Evolutionary conservation across 2,113 vertebrate species (phyloP).

Genomic region (Cochlearius cochlearius): DNA sequence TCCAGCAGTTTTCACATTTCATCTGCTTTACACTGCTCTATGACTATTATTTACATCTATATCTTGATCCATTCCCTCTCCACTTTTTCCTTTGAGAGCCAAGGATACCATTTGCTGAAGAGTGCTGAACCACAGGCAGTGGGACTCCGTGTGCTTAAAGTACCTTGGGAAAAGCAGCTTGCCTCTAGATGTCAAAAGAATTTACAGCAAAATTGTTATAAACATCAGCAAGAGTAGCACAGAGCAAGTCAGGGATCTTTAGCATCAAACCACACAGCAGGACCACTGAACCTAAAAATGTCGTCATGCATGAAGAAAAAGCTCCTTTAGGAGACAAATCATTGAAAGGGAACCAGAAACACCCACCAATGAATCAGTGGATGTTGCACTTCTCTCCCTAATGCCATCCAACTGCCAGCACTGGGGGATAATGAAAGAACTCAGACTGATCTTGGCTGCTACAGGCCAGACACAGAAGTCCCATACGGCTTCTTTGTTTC

Average conservation of each 20-base stretch:
- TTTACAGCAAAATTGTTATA: neutral
- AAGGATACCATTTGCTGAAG: neutral
- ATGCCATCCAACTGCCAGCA: neutral
- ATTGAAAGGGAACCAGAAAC: neutral
- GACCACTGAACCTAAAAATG: neutral
- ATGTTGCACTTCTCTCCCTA: neutral
- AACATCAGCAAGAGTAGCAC: neutral
- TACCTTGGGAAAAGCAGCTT: neutral
- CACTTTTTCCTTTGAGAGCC: neutral
- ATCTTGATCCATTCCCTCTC: neutral
- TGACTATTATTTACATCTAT: neutral
- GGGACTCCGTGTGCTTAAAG: neutral
- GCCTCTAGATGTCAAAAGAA: neutral
- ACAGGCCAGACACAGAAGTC: neutral
- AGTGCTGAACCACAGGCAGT: neutral
- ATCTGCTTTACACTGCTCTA: neutral
- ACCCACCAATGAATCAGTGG: neutral
- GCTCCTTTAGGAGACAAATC: neutral
- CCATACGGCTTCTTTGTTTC: neutral
- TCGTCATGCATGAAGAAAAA: neutral
- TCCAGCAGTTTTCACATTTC: neutral
- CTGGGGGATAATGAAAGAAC: neutral
- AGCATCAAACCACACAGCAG: neutral
- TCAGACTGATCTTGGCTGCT: neutral
- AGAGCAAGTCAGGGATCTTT: neutral